phyloP scores from a whole-genome alignment of 1,140 invertebrate genomes.

The Schlechtendalia chinensis region DNA sequence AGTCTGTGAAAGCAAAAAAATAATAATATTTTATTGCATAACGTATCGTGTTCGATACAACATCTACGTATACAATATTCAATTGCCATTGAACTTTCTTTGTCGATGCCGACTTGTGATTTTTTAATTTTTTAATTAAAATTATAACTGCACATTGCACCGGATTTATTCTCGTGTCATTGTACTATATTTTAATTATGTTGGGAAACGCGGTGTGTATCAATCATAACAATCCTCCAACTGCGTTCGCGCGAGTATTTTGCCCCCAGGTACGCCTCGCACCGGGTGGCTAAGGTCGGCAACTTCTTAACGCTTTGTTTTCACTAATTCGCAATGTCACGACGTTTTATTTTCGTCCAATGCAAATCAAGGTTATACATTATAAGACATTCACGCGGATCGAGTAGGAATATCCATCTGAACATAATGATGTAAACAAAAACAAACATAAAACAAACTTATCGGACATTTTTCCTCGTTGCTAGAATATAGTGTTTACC shows the following conservation, averaged over 20 bases:
- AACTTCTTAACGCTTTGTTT: slow-evolving; percentile 45
- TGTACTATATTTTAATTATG: slow-evolving; percentile 43
- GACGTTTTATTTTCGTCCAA: slow-evolving; percentile 34
- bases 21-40: no score
- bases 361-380: slow-evolving; percentile 32
- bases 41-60: no score
- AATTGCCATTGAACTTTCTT: slow-evolving; percentile 5
- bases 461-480: background rate
- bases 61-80: background rate
- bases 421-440: slow-evolving; percentile 9
- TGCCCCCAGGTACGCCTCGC: slow-evolving; percentile 3
- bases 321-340: slow-evolving; percentile 44
- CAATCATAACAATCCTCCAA: slow-evolving; percentile 12
- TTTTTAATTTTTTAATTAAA: slow-evolving; percentile 20
- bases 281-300: slow-evolving; percentile 39
- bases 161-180: slow-evolving; percentile 27
- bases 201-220: slow-evolving; percentile 2
- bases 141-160: slow-evolving; percentile 3
- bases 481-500: background rate
- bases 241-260: background rate
- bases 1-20: no score
- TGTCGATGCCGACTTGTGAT: background rate
- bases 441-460: slow-evolving; percentile 1
- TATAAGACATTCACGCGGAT: background rate
- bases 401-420: background rate